These are phyloP conservation scores for Patella caerulea DNA, from an alignment of 2,888 invertebrate species.

Conservation along the genomic window DNA sequence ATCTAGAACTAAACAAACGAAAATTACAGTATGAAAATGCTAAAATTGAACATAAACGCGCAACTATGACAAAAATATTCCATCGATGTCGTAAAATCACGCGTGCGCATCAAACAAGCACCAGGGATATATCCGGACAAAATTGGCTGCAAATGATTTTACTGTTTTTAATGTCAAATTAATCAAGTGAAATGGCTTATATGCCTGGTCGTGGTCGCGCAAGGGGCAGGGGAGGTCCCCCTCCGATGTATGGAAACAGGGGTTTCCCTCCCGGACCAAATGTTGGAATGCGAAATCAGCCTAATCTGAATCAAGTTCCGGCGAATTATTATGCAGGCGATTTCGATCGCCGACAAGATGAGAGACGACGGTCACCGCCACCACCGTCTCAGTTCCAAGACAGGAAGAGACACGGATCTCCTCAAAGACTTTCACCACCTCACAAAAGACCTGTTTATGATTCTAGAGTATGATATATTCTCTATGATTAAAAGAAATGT, in stretches of 20 bases:
- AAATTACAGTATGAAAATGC: too few species aligned
- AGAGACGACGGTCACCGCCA: too few species aligned
- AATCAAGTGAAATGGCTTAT: neutral
- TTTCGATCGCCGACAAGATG: neutral
- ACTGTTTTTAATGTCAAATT: constrained; percentile 1
- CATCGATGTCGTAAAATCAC: neutral
- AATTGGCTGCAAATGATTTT: neutral
- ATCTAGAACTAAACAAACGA: too few species aligned
- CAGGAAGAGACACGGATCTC: neutral
- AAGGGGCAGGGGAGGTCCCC: neutral
- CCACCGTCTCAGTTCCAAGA: neutral
- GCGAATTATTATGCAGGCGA: neutral
- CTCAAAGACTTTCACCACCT: neutral
- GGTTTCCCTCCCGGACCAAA: neutral
- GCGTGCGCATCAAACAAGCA: neutral
- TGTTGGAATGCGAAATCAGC: neutral
- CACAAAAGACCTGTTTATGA: constrained; percentile 7
- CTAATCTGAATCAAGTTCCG: neutral
- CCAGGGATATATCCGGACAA: neutral
- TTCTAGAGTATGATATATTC: neutral
- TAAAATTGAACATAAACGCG: too few species aligned
- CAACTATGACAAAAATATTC: too few species aligned
- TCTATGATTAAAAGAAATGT: too few species aligned
- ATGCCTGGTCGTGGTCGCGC: neutral
- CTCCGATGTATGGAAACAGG: neutral